phyloP scores from a whole-genome alignment of 1,140 invertebrate species.

The Drosophila nebulosa region DNA sequence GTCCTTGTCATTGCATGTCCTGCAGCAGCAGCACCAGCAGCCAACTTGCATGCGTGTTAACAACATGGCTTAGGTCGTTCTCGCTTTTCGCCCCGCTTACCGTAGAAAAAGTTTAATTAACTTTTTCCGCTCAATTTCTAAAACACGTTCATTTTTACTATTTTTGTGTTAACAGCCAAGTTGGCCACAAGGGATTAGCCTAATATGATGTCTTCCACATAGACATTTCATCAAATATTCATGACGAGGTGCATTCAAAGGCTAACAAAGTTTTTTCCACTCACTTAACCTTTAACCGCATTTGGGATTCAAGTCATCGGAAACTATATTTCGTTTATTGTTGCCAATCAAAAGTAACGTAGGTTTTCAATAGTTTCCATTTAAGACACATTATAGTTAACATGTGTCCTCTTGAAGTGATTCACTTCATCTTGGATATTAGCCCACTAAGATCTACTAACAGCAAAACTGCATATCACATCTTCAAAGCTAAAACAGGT shows the following conservation, averaged over 20 bases:
- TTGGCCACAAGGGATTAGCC: conserved; percentile 8
- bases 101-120: conserved; percentile 64
- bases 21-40: conserved; percentile 3
- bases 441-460: no score
- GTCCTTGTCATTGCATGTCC: conserved; percentile 66
- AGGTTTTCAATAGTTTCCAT: no score
- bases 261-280: neutral
- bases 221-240: neutral
- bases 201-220: neutral
- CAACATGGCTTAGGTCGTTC: conserved; percentile 1
- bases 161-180: neutral
- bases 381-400: no score
- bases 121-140: conserved; percentile 65
- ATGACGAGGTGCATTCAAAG: neutral
- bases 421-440: no score
- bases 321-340: no score
- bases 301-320: no score
- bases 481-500: no score
- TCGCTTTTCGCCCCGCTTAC: no score
- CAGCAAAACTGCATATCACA: no score
- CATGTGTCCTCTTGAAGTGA: no score
- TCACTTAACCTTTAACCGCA: neutral
- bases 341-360: no score
- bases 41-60: conserved; percentile 1
- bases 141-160: conserved; percentile 33